Conservation (phyloP, 1,140 invertebrate species). For the Drosophila punjabiensis region DNA sequence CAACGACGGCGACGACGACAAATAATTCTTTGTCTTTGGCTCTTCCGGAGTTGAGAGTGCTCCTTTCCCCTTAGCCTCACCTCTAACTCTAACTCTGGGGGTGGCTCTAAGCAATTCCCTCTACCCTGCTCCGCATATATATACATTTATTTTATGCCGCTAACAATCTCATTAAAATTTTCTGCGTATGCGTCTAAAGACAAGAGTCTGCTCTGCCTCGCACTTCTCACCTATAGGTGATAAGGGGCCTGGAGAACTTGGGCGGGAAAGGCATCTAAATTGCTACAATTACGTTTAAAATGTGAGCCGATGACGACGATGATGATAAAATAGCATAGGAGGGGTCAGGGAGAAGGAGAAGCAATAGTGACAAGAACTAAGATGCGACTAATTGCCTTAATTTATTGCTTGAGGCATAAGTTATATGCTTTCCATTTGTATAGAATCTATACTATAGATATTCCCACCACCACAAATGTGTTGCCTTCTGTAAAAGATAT, state of each 20-base stretch:
- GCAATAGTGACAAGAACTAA: conserved; percentile 14
- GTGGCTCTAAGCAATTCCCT: conserved; percentile 13
- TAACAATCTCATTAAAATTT: conserved; percentile 84
- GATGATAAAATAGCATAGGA: conserved; percentile 1
- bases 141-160: conserved; percentile 74
- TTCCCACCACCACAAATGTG: background rate
- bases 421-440: conserved; percentile 6
- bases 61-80: background rate
- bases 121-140: background rate
- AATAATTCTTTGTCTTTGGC: conserved; percentile 67
- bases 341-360: background rate
- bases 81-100: background rate
- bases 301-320: conserved; percentile 63
- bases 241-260: conserved; percentile 20
- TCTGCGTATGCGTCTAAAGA: conserved; percentile 73
- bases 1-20: conserved; percentile 1
- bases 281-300: conserved; percentile 83
- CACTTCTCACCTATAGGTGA: conserved; percentile 33
- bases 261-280: conserved; percentile 61
- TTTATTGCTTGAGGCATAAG: conserved; percentile 69
- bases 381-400: conserved; percentile 67
- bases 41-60: conserved; percentile 34
- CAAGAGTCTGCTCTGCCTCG: conserved; percentile 19
- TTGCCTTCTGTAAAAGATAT: background rate
- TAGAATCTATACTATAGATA: no score